Conservation (phyloP, 2,113 vertebrate species). For the Mobula hypostoma region DNA sequence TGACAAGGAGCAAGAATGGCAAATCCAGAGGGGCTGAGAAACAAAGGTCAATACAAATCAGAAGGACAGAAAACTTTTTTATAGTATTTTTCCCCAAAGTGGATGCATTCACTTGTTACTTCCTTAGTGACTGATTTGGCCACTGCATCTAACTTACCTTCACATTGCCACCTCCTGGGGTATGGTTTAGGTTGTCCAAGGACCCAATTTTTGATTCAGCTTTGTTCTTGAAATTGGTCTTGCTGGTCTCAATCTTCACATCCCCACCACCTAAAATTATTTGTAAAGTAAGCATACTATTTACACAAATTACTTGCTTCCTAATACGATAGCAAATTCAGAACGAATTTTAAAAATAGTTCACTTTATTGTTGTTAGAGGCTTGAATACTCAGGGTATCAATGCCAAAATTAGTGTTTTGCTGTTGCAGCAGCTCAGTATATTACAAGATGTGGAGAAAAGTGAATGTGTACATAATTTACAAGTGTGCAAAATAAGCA, state of each 20-base stretch:
- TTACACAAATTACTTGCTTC: background rate
- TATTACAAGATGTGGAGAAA: too few relatives aligned
- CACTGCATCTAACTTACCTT: slow-evolving; percentile 62
- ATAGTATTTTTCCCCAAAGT: background rate
- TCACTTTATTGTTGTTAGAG: too few relatives aligned
- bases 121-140: background rate
- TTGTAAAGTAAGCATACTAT: background rate
- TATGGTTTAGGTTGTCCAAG: slow-evolving; percentile 73
- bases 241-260: slow-evolving; percentile 81
- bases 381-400: too few relatives aligned
- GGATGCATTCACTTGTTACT: background rate
- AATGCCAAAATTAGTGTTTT: too few relatives aligned
- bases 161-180: slow-evolving; percentile 60
- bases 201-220: slow-evolving; percentile 80
- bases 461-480: too few relatives aligned
- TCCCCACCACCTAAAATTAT: slow-evolving; percentile 71
- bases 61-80: background rate
- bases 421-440: too few relatives aligned
- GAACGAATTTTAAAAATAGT: background rate
- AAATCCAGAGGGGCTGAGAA: background rate
- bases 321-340: background rate
- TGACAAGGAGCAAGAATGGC: background rate
- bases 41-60: background rate
- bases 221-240: slow-evolving; percentile 82
- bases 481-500: too few relatives aligned